These are phyloP conservation scores for Dendrocincla fuliginosa DNA, from an alignment of 2,797 vertebrate species.

Conservation along the genomic window DNA sequence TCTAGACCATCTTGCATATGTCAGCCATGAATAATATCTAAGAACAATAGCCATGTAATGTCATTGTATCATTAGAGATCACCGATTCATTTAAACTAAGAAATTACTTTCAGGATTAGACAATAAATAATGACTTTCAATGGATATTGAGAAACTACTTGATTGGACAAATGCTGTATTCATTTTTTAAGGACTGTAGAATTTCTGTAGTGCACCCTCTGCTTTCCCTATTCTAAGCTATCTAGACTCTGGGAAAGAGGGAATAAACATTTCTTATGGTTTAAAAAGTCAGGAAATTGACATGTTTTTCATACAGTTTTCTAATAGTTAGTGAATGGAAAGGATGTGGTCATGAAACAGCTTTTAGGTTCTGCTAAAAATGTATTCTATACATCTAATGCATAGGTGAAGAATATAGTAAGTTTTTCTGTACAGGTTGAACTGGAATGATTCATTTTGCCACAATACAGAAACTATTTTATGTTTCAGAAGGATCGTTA, in stretches of 20 bases:
- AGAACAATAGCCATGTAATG: neutral
- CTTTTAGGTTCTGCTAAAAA: neutral
- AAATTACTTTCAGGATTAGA: neutral
- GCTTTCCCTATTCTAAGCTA: neutral
- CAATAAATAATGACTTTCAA: neutral
- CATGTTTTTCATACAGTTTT: neutral
- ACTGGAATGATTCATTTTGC: neutral
- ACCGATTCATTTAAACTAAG: neutral
- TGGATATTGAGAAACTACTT: neutral
- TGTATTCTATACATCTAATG: neutral
- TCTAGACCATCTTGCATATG: neutral
- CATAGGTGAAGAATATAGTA: neutral
- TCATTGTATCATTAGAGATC: neutral
- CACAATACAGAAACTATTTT: neutral
- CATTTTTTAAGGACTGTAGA: neutral
- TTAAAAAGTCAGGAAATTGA: neutral
- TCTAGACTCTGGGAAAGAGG: neutral
- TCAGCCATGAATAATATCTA: neutral
- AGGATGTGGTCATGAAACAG: neutral
- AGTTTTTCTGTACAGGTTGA: neutral
- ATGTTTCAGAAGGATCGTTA: neutral
- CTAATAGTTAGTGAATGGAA: neutral
- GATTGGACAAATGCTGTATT: neutral
- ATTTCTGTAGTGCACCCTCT: neutral
- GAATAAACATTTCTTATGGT: neutral